Evolutionary conservation across 2,888 invertebrate species (phyloP).

Genomic region (Branchipolynoe longqiensis): DNA sequence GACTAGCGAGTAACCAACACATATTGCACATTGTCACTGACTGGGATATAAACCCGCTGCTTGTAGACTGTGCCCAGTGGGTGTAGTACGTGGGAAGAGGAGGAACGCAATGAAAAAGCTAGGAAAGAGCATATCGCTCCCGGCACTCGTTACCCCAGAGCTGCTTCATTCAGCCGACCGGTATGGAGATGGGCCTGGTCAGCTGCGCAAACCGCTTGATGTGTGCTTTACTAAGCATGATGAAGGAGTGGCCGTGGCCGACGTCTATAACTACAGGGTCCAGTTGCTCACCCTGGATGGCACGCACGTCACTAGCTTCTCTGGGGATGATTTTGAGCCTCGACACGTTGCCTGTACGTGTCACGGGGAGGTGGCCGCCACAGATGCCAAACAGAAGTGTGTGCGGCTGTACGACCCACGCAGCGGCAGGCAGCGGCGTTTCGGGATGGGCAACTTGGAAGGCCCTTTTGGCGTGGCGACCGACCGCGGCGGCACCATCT

Average conservation of each 20-base stretch:
- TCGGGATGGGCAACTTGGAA: not conserved
- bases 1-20: too few relatives aligned
- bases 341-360: slow-evolving; percentile 29
- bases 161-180: not conserved
- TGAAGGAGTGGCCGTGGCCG: not conserved
- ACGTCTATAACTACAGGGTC: slow-evolving; percentile 50
- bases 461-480: slow-evolving; percentile 8
- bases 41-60: too few relatives aligned
- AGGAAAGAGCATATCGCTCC: too few relatives aligned
- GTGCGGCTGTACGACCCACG: slow-evolving; percentile 36
- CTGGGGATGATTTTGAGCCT: not conserved
- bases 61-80: too few relatives aligned
- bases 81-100: too few relatives aligned
- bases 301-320: not conserved
- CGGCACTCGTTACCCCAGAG: too few relatives aligned
- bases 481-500: not conserved
- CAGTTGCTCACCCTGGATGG: slow-evolving; percentile 1
- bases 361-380: slow-evolving; percentile 21
- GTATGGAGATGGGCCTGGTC: slow-evolving; percentile 50
- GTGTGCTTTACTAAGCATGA: slow-evolving; percentile 42
- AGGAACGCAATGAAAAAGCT: too few relatives aligned
- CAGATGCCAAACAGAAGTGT: not conserved
- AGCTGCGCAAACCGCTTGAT: slow-evolving; percentile 54
- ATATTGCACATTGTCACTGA: too few relatives aligned
- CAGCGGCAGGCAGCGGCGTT: not conserved